Conservation (phyloP, 2,888 invertebrate species). For the Cheilosia pagana region DNA sequence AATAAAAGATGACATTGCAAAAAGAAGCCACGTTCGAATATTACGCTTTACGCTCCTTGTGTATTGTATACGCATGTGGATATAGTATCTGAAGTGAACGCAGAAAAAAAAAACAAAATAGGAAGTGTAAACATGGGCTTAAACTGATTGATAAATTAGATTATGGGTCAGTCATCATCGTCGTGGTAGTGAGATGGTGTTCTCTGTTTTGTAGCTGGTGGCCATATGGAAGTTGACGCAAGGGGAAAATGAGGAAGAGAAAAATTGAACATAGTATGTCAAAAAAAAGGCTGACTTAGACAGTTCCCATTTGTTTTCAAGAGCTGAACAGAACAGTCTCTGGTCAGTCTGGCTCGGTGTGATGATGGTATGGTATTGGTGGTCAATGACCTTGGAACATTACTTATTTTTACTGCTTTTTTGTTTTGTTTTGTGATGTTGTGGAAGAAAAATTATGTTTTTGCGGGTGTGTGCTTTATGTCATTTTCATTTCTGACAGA, state of each 20-base stretch:
- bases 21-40: constrained; percentile 47
- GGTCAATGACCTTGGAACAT: constrained; percentile 73
- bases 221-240: constrained; percentile 53
- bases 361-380: constrained; percentile 54
- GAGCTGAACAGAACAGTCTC: constrained; percentile 55
- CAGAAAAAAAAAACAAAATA: constrained; percentile 54
- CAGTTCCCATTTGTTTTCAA: constrained; percentile 73
- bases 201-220: constrained; percentile 49
- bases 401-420: constrained; percentile 40
- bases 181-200: constrained; percentile 52
- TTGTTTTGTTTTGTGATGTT: neutral
- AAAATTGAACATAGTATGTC: constrained; percentile 73
- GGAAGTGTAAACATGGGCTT: constrained; percentile 75
- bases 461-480: constrained; percentile 65
- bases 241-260: constrained; percentile 64
- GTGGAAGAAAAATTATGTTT: constrained; percentile 63
- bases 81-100: constrained; percentile 19
- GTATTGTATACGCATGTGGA: constrained; percentile 29
- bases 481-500: constrained; percentile 72
- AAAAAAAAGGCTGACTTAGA: constrained; percentile 74
- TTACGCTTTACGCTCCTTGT: constrained; percentile 30
- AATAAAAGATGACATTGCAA: constrained; percentile 75
- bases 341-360: constrained; percentile 62
- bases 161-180: constrained; percentile 68
- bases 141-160: constrained; percentile 75